A percentile compares a stretch with the other conserved stretches of the same genome.
Evolutionary conservation across 2,888 invertebrate species (phyloP).

Genomic region (Pinctada fucata): DNA sequence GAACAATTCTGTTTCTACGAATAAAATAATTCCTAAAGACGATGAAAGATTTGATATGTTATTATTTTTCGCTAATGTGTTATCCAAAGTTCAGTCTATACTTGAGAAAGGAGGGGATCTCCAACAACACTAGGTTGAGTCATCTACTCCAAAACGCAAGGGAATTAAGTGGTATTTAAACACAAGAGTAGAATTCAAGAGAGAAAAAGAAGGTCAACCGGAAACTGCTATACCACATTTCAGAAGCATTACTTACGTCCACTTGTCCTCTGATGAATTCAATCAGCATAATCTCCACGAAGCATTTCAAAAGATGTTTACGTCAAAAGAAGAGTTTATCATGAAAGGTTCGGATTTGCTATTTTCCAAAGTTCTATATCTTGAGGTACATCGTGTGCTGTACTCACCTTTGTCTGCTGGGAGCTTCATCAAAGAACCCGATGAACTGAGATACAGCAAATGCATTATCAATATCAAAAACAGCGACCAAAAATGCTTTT

Average conservation of each 20-base stretch:
- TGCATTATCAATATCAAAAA: constrained; percentile 8
- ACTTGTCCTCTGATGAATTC: constrained; percentile 4
- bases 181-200: not conserved
- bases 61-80: too few relatives aligned
- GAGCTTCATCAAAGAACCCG: constrained; percentile 34
- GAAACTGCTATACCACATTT: constrained; percentile 24
- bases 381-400: constrained; percentile 33
- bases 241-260: constrained; percentile 13
- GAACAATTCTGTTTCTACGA: constrained; percentile 8
- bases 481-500: constrained; percentile 22
- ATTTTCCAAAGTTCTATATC: constrained; percentile 33
- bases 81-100: too few relatives aligned
- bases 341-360: constrained; percentile 42
- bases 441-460: not conserved
- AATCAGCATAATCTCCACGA: constrained; percentile 35
- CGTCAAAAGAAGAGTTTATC: constrained; percentile 33
- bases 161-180: constrained; percentile 20
- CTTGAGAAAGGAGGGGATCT: too few relatives aligned
- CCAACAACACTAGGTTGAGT: too few relatives aligned
- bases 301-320: constrained; percentile 38
- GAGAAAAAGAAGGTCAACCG: constrained; percentile 9
- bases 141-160: not conserved
- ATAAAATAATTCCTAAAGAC: constrained; percentile 11
- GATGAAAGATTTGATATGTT: constrained; percentile 22
- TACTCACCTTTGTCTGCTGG: constrained; percentile 40